Base-by-base conservation (phyloP, 2,888 invertebrate species). In the Eurois occulta region DNA sequence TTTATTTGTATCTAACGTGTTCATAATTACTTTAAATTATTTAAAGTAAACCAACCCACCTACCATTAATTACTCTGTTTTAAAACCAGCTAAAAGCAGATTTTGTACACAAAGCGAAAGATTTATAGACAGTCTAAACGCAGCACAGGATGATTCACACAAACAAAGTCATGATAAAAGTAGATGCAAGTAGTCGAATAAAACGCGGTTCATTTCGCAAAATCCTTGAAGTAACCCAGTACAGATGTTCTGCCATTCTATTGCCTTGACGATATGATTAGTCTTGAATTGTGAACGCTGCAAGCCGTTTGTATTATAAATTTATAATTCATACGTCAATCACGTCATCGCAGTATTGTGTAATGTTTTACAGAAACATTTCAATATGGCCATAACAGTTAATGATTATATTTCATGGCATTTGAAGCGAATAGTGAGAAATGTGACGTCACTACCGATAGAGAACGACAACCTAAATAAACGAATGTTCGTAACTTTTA, bases 191-290 rank as follows among this genome's bases (percentile, higher is more conserved):
- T 73, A 67, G 69, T 70, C 58, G 72, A 48, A 76, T 76, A 62
- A 73, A 77, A 75, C 62, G 68, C 84, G 71, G 87, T 28, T 81
- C 81, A 91, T 92, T 92, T 91, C 87, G 90, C 88, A 90, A 92
- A 86, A 90, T 90, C 91, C 89, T 89, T 91, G 90, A 87, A 83
- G 77, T 87, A 81, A 84, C 88, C 87, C 86, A 83, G 86, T 88
- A 85, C 87, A 90, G 85, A 87, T 88, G 84, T 84, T 83, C 82
- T 80, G 86, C 91, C 93, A 84, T 91, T 95, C 95, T 94, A 94
- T 94, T 92, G 93, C 95, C 95, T 95, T 95, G 95, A 94, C 90
- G 88, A 81, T 92, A 90, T 90, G 92, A 94, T 93, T 93, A 92
- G 91, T 90, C 88, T 91, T 89, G 85, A 91, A 93, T 91, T 91